Evolutionary conservation across 2,888 invertebrate species (phyloP).

Genomic region (Drosophila antonietae): DNA sequence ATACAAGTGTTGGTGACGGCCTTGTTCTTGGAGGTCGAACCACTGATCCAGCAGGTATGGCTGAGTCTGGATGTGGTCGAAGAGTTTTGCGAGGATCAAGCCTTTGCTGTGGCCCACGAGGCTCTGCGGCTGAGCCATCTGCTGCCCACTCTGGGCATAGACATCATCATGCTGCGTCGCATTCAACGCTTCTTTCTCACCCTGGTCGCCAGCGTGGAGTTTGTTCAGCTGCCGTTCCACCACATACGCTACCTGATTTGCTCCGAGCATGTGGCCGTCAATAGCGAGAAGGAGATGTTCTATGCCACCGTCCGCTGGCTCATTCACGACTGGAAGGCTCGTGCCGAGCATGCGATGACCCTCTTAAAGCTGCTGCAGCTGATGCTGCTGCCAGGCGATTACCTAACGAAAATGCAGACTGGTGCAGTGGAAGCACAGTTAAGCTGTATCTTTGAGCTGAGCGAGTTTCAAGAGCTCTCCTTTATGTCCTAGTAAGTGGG

Average conservation of each 20-base stretch:
- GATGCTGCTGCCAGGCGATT: conserved; percentile 16
- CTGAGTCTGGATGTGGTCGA: conserved; percentile 17
- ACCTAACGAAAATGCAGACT: conserved; percentile 7
- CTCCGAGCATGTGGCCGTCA: conserved; percentile 40
- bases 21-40: conserved; percentile 17
- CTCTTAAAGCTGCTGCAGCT: conserved; percentile 34
- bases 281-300: conserved; percentile 51
- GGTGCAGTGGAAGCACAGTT: not conserved
- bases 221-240: conserved; percentile 15
- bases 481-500: conserved; percentile 10
- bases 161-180: conserved; percentile 34
- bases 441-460: conserved; percentile 7
- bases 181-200: conserved; percentile 48
- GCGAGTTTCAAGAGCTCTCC: conserved; percentile 11
- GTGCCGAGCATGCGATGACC: not conserved
- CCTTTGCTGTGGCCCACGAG: conserved; percentile 32
- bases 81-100: conserved; percentile 38
- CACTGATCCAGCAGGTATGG: conserved; percentile 40
- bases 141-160: conserved; percentile 9
- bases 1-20: conserved; percentile 29
- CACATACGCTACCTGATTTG: conserved; percentile 28
- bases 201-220: conserved; percentile 42
- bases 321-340: conserved; percentile 39
- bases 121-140: not conserved
- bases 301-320: conserved; percentile 57